phyloP scores from a whole-genome alignment of 2,113 vertebrate species.

The Conger conger region DNA sequence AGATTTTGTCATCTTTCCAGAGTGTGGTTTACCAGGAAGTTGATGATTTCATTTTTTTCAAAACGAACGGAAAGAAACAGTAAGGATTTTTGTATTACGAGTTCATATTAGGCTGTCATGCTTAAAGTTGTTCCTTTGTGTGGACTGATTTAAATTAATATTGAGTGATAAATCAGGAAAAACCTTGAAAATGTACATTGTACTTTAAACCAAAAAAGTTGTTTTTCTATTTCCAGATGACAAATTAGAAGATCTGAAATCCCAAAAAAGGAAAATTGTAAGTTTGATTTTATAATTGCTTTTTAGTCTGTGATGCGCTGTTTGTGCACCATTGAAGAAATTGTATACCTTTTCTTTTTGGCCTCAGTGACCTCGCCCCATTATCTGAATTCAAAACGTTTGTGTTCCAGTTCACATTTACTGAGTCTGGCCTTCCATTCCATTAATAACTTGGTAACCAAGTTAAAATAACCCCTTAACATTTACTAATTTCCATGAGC shows the following conservation, averaged over 20 bases:
- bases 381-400: neutral
- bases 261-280: conserved; percentile 95
- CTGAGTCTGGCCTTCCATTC: neutral
- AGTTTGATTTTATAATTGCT: conserved; percentile 67
- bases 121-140: neutral
- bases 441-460: conserved; percentile 21
- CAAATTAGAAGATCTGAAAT: conserved; percentile 88
- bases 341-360: neutral
- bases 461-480: conserved; percentile 29
- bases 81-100: conserved; percentile 68
- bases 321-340: neutral
- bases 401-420: neutral
- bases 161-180: neutral
- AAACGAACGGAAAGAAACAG: conserved; percentile 91
- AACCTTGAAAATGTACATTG: neutral
- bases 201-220: conserved; percentile 21
- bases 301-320: neutral
- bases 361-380: neutral
- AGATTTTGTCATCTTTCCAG: conserved; percentile 54
- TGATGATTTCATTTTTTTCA: conserved; percentile 86
- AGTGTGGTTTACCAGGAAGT: conserved; percentile 88
- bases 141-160: neutral
- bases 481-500: conserved; percentile 29
- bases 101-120: neutral
- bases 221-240: conserved; percentile 76